Percentiles rank a stretch among this genome's conserved stretches.
These are phyloP conservation scores for Sminthurides aquaticus DNA, from an alignment of 2,888 invertebrate genomes.

Conservation along the genomic window DNA sequence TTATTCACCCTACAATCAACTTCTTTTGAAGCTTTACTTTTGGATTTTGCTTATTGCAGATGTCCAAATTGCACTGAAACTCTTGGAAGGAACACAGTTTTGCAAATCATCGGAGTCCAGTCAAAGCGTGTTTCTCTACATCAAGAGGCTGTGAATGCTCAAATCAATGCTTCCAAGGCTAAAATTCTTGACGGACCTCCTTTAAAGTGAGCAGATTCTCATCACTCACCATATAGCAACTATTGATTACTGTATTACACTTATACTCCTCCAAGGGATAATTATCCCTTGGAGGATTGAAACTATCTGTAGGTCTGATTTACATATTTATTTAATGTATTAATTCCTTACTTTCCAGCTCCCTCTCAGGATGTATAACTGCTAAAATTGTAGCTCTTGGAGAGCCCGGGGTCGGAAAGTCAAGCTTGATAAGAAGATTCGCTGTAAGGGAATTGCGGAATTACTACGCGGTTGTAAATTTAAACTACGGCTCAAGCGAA, in stretches of 20 bases:
- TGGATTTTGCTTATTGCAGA: constrained; percentile 7
- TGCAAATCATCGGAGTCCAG: constrained; percentile 12
- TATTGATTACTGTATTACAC: too few relatives aligned
- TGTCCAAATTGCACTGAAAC: constrained; percentile 22
- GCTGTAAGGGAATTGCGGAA: constrained; percentile 29
- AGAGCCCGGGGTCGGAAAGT: constrained; percentile 39
- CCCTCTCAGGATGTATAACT: constrained; percentile 8
- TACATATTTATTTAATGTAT: too few relatives aligned
- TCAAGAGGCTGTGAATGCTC: constrained; percentile 1
- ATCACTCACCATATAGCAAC: not conserved
- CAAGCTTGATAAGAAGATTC: constrained; percentile 37
- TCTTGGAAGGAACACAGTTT: constrained; percentile 18
- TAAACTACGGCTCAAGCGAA: too few relatives aligned
- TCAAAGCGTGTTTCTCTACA: constrained; percentile 10
- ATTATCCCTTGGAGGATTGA: not conserved
- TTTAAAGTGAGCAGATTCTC: not conserved
- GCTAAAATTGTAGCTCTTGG: constrained; percentile 40
- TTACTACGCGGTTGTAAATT: too few relatives aligned
- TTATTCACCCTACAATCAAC: too few relatives aligned
- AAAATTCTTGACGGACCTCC: not conserved
- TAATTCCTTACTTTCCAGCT: not conserved
- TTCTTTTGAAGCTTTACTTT: not conserved
- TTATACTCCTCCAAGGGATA: not conserved
- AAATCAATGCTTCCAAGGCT: not conserved
- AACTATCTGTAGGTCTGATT: too few relatives aligned